Evolutionary conservation across 2,113 vertebrate species (phyloP), one percentile per base, ranked within the genome.

Genomic region (Hippoglossus stenolepis): DNA sequence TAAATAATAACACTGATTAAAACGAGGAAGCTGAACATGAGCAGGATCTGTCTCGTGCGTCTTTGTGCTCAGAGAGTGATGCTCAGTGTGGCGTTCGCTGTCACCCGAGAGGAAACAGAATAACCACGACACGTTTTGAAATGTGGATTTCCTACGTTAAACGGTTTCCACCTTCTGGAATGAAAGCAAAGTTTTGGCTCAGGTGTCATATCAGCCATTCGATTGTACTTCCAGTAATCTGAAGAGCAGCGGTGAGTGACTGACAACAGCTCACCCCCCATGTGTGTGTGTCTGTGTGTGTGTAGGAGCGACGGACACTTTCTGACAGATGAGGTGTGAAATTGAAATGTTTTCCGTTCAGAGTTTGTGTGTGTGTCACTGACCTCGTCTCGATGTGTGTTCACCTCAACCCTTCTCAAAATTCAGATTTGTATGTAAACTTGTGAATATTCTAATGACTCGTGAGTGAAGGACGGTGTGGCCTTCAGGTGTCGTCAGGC

Each of bases 291-390:
- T 67, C 61, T 64, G 74, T 49, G 71, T 56, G 63, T 60, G 62
- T 49, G 66, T 57, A 49, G 53, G 79, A 69, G 74, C 70, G 51
- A 69, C 35, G 69, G 26, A 12, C 24, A 20, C 6, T 40, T 40
- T 40, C 38, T 35, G 81, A 73, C 87, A 90, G 80, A 70, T 85
- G 66, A 88, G 88, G 93, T 94, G 94, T 95, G 93, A 94, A 95
- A 95, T 94, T 92, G 90, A 88, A 93, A 89, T 69, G 40, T 70
- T 85, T 90, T 24, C 79, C 64, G 58, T 63, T 53, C 49, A 10
- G 9, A 20, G 65, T 57, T 62, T 13, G 21, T 49, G 47, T 69
- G 73, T 59, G 80, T 63, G 73, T 87, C 62, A 1, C 65, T 79
- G 87, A 88, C 84, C 90, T 90, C 72, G 70, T 66, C 72, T 74